phyloP scores from a whole-genome alignment of 2,113 vertebrate genomes.

The Pelobates fuscus region DNA sequence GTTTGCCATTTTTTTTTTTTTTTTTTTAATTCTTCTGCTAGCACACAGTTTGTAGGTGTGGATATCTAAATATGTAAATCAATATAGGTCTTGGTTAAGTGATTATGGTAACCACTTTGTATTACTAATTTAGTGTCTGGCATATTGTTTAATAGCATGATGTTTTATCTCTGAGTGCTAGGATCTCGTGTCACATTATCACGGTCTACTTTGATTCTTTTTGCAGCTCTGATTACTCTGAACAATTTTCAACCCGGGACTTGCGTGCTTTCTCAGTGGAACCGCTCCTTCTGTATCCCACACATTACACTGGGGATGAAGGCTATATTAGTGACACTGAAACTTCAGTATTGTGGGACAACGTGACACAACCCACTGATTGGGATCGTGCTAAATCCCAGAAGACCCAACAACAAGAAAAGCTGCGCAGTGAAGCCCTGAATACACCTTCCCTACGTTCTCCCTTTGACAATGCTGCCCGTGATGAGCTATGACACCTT shows the following conservation, averaged over 20 bases:
- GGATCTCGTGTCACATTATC: too few species aligned
- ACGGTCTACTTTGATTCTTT: background rate
- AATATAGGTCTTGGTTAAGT: too few species aligned
- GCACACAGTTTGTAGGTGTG: too few species aligned
- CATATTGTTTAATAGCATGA: too few species aligned
- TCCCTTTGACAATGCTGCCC: constrained; percentile 78
- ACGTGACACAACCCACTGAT: constrained; percentile 79
- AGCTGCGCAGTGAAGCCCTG: constrained; percentile 82
- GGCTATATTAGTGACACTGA: constrained; percentile 93
- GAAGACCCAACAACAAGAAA: constrained; percentile 82
- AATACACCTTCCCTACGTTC: constrained; percentile 86
- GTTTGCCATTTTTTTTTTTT: too few species aligned
- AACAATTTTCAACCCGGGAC: constrained; percentile 79
- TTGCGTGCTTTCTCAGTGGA: constrained; percentile 86
- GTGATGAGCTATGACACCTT: constrained; percentile 81
- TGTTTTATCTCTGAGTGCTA: too few species aligned
- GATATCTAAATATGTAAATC: too few species aligned
- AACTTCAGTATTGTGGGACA: constrained; percentile 90
- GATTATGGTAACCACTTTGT: too few species aligned
- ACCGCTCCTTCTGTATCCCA: constrained; percentile 85
- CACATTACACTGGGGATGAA: constrained; percentile 85
- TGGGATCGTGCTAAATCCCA: constrained; percentile 86
- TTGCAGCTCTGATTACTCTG: constrained; percentile 80
- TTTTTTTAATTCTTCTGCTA: too few species aligned
- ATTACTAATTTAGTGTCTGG: too few species aligned